phyloP scores from a whole-genome alignment of 2,888 invertebrate species.

The Arge pagana region DNA sequence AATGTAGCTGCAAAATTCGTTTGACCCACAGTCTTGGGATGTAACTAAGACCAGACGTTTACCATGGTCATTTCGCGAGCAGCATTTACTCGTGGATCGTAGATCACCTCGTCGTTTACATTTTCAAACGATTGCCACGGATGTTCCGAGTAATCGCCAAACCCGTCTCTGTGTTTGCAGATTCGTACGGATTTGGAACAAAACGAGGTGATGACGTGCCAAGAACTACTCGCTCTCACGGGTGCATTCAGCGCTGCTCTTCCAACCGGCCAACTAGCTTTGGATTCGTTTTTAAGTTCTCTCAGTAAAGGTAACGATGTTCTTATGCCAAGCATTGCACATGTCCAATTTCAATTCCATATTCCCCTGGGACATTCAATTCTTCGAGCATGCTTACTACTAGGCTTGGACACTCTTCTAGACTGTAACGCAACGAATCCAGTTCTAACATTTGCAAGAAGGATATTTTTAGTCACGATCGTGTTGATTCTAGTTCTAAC shows the following conservation, averaged over 20 bases:
- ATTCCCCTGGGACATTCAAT: too few species aligned
- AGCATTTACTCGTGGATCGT: background rate
- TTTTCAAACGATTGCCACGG: too few species aligned
- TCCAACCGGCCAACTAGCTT: conserved; percentile 83
- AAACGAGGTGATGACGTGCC: conserved; percentile 78
- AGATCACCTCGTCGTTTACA: background rate
- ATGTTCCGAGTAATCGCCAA: too few species aligned
- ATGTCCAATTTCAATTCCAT: too few species aligned
- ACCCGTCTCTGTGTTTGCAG: too few species aligned
- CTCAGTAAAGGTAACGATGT: conserved; percentile 71
- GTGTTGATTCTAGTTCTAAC: background rate
- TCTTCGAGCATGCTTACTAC: too few species aligned
- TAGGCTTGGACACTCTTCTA: too few species aligned
- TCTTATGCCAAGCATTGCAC: too few species aligned
- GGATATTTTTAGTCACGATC: background rate
- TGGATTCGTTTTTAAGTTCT: conserved; percentile 82
- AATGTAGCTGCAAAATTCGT: background rate
- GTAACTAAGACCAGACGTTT: too few species aligned
- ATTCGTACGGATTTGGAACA: conserved; percentile 62
- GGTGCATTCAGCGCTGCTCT: conserved; percentile 90
- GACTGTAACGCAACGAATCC: too few species aligned
- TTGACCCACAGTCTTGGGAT: background rate
- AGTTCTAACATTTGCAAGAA: background rate
- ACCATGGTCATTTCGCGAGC: background rate
- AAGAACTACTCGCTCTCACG: conserved; percentile 87